Conservation (phyloP, 2,113 vertebrate genomes). For the Dipodomys merriami region DNA sequence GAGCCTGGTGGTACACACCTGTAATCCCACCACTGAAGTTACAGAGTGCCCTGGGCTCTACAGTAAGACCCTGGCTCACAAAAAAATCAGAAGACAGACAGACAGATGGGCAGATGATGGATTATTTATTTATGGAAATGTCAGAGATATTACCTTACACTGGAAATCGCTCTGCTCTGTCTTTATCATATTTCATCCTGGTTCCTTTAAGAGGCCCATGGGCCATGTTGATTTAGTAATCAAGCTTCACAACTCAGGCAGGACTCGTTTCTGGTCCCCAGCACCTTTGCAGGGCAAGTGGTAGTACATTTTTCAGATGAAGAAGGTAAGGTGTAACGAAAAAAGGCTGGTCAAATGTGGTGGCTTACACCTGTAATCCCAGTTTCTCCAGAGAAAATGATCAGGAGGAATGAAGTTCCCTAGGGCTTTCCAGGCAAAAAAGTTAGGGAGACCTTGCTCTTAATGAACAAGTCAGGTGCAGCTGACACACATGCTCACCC, state of each 20-base stretch:
- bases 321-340: neutral
- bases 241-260: rapidly evolving
- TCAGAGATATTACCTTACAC: neutral
- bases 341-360: no score
- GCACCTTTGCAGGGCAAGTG: neutral
- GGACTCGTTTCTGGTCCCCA: neutral
- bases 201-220: neutral
- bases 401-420: no score
- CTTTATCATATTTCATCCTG: neutral
- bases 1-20: neutral
- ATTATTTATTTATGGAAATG: neutral
- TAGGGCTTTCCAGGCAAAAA: no score
- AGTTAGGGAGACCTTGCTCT: no score
- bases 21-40: no score
- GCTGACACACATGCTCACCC: no score
- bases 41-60: no score
- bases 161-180: neutral
- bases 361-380: neutral
- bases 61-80: neutral
- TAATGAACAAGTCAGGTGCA: no score
- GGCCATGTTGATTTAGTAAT: no score
- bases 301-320: neutral
- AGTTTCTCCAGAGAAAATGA: no score
- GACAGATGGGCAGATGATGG: neutral
- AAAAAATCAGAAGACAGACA: neutral